Conservation (phyloP, 2,797 vertebrate genomes). For the Gymnocypris eckloni region DNA sequence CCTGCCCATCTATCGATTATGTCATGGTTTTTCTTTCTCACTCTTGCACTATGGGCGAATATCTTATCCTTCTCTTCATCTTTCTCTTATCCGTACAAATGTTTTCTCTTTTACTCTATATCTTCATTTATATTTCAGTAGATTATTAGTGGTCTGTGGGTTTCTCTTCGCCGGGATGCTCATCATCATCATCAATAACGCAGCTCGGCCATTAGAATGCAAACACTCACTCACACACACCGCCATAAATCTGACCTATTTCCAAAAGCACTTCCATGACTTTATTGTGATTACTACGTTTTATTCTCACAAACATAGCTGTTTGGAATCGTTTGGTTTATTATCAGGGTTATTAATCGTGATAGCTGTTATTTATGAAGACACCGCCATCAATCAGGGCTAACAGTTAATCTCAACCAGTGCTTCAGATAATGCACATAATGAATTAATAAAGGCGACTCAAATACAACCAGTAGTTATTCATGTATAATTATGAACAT, state of each 20-base stretch:
- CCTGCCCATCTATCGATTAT: conserved; percentile 3
- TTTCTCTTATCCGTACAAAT: not conserved
- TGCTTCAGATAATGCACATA: not conserved
- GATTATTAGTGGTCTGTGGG: not conserved
- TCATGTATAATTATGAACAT: not conserved
- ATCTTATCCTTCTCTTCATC: not conserved
- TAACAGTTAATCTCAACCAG: not conserved
- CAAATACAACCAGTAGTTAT: conserved; percentile 5
- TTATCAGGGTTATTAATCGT: conserved; percentile 1
- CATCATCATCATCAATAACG: conserved; percentile 26
- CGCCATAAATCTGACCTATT: conserved; percentile 42
- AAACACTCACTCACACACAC: conserved; percentile 6
- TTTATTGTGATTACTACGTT: conserved; percentile 14
- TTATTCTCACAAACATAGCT: not conserved
- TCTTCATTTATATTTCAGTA: not conserved
- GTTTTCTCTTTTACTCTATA: not conserved
- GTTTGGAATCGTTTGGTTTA: not conserved
- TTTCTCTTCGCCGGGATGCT: conserved; percentile 33
- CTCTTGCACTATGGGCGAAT: not conserved
- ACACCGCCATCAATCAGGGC: not conserved
- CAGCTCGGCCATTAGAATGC: conserved; percentile 47
- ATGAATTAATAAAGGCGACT: conserved; percentile 1
- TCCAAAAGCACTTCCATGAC: conserved; percentile 20
- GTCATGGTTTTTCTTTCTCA: conserved; percentile 10
- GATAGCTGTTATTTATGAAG: not conserved